These are phyloP conservation scores for Pentalonia nigronervosa DNA, from an alignment of 1,140 invertebrate species.

Conservation along the genomic window DNA sequence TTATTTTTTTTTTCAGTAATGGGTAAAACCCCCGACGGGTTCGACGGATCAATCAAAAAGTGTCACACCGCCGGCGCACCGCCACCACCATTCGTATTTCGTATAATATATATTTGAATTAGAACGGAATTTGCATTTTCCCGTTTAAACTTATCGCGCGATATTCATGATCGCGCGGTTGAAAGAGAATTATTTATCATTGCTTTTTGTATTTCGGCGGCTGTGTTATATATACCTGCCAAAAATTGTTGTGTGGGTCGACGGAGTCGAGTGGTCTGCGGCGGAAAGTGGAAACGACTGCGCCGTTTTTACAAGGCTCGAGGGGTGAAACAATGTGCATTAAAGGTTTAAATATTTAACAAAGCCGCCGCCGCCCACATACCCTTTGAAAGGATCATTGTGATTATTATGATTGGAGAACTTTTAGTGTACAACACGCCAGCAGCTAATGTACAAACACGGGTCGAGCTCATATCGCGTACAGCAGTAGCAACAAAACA, in stretches of 20 bases:
- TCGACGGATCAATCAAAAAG: slow-evolving; percentile 32
- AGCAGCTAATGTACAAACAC: slow-evolving; percentile 17
- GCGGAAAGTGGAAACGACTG: neutral
- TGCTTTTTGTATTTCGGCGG: slow-evolving; percentile 37
- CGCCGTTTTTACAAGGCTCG: neutral
- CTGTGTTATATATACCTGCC: neutral
- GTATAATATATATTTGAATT: slow-evolving; percentile 28
- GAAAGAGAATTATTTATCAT: slow-evolving; percentile 52
- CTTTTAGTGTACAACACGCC: neutral
- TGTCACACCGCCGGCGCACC: neutral
- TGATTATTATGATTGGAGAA: slow-evolving; percentile 39
- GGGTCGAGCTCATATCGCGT: neutral
- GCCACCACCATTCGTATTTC: neutral
- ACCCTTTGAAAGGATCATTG: slow-evolving; percentile 40
- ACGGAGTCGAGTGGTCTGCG: neutral
- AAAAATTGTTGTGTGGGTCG: neutral
- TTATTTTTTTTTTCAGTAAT: neutral
- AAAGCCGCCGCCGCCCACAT: neutral
- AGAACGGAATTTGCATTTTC: slow-evolving; percentile 35
- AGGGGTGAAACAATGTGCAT: slow-evolving; percentile 38
- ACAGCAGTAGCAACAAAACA: too few relatives aligned
- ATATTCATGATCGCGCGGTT: neutral
- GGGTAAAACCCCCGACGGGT: neutral
- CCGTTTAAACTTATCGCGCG: neutral
- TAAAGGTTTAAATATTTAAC: slow-evolving; percentile 50